Base-by-base conservation (phyloP, 2,888 invertebrate species). In the Cryptocephalus moraei region DNA sequence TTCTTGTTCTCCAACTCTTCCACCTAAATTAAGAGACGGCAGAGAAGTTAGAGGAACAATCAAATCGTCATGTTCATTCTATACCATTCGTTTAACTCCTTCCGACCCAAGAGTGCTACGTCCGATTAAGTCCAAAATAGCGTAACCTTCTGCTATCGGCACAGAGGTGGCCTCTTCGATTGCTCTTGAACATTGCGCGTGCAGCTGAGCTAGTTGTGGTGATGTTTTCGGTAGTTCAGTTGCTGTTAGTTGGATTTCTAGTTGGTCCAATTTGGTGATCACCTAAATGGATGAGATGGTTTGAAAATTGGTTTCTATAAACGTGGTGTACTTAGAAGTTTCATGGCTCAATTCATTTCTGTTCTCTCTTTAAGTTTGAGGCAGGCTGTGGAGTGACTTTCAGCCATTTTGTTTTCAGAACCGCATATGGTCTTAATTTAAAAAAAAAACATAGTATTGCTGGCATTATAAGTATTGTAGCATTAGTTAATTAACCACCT, bases 1-100 rank as follows among this genome's bases (percentile, higher is more conserved):
- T 84, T 84, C 53, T 81, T 77, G 62, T 82, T 82, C 70, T 88
- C 85, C 54, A 89, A 73, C 63, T 85, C 84, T 57, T 85, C 82
- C 39, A 88, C 36, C 36, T 36, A 12, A 36, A 36, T 11, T 36
- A 36, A 4, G 6, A 36, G 3, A 22, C 22, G 6, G 22, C 2
- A 4, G 2, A 22, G 22, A 22, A 22, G 22, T 22, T 4, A 22
- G 6, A 4, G 22, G 3, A 2, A 2, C 22, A 22, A 22, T 22
- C n/a, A n/a, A n/a, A n/a, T n/a, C n/a, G n/a, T n/a, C n/a, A n/a
- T 22, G 22, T 22, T 2, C 22, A 22, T 2, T 22, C 22, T 22
- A 12, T 36, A 36, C 77, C 55, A 78, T 75, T 45, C 76, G 71
- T 62, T 75, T 78, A 4, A 84, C 74, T 41, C 84, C 84, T 68